Evolutionary conservation across 2,888 invertebrate species (phyloP).

Genomic region (Saturnia japonica): DNA sequence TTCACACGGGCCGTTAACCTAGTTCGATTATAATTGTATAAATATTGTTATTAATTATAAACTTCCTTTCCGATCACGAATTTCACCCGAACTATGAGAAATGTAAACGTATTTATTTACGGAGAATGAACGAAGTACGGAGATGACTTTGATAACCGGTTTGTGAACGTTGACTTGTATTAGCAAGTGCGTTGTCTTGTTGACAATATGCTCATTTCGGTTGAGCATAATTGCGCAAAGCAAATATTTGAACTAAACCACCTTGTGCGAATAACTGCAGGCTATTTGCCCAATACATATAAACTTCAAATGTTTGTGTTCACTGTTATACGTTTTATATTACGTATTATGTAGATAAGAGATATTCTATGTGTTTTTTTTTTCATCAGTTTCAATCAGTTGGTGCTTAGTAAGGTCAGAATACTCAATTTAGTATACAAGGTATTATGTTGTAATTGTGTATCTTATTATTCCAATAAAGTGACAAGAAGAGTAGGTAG

Average conservation of each 20-base stretch:
- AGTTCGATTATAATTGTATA: constrained; percentile 59
- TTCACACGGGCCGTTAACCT: too few relatives aligned
- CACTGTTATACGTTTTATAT: not conserved
- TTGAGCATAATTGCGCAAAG: constrained; percentile 53
- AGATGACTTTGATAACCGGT: constrained; percentile 44
- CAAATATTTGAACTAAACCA: constrained; percentile 57
- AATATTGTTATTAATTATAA: constrained; percentile 59
- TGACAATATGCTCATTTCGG: constrained; percentile 55
- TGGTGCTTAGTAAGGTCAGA: not conserved
- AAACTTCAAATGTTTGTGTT: constrained; percentile 19
- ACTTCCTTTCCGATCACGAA: constrained; percentile 67
- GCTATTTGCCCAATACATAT: constrained; percentile 49
- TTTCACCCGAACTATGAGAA: constrained; percentile 65
- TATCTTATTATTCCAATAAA: not conserved
- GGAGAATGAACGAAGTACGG: constrained; percentile 35
- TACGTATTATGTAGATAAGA: not conserved
- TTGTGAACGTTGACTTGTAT: constrained; percentile 43
- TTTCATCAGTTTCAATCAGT: too few relatives aligned
- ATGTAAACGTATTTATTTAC: constrained; percentile 47
- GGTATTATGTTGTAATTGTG: not conserved
- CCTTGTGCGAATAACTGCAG: constrained; percentile 53
- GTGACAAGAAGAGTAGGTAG: constrained; percentile 4
- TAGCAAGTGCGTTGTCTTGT: constrained; percentile 43
- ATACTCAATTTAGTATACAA: not conserved
- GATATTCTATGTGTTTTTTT: not conserved